These are phyloP conservation scores for Jordanella pulchra DNA, from an alignment of 2,797 vertebrate genomes.

Conservation along the genomic window DNA sequence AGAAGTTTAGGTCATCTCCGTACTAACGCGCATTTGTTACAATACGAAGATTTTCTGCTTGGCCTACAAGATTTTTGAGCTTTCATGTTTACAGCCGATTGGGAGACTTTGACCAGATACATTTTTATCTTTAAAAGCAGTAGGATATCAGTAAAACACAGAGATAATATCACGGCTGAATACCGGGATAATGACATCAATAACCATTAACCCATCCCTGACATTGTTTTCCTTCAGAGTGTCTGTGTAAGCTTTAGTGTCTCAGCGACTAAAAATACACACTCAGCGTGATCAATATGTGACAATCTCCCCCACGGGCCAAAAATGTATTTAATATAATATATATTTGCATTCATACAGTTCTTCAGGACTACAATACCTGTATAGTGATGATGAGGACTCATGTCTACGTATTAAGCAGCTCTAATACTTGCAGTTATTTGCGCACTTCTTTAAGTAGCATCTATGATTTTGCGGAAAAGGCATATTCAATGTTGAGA, in stretches of 20 bases:
- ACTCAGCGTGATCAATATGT: neutral
- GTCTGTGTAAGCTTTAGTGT: neutral
- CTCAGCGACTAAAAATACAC: conserved; percentile 2
- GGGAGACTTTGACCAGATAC: neutral
- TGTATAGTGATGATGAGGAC: too few relatives aligned
- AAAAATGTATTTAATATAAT: neutral
- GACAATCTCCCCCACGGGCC: neutral
- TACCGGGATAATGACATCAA: neutral
- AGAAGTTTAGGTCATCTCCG: neutral
- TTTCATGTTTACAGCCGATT: neutral
- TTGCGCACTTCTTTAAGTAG: too few relatives aligned
- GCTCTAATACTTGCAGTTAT: neutral
- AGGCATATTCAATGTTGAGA: too few relatives aligned
- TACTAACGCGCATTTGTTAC: neutral
- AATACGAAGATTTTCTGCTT: neutral
- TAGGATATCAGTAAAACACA: neutral
- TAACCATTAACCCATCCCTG: neutral
- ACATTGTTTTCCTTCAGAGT: too few relatives aligned
- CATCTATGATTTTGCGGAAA: too few relatives aligned
- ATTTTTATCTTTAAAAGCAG: neutral
- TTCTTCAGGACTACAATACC: too few relatives aligned
- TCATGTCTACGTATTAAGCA: neutral
- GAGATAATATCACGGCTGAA: neutral
- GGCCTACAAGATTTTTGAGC: neutral
- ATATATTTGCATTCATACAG: neutral